Conservation (phyloP, 2,113 vertebrate species). For the Nycticebus coucang region DNA sequence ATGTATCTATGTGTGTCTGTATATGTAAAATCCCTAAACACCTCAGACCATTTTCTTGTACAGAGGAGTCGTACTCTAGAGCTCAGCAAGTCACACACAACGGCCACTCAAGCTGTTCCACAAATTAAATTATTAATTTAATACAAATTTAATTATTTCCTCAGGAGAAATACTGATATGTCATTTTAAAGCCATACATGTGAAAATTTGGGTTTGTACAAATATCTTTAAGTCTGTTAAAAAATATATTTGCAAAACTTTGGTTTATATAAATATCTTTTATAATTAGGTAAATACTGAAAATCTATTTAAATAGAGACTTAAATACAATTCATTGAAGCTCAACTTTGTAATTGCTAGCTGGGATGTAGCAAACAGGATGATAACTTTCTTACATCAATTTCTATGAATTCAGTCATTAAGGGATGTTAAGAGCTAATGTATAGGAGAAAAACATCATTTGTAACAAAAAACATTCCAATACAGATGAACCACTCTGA, state of each 20-base stretch:
- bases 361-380: neutral
- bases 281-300: slow-evolving; percentile 27
- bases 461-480: slow-evolving; percentile 39
- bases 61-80: neutral
- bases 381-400: slow-evolving; percentile 36
- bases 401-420: slow-evolving; percentile 5
- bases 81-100: neutral
- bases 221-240: neutral
- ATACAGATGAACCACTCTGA: neutral
- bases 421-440: slow-evolving; percentile 8
- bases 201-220: neutral
- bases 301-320: slow-evolving; percentile 8
- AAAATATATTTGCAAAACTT: neutral
- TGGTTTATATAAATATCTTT: neutral
- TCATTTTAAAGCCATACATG: neutral
- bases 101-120: neutral
- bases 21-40: neutral
- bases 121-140: neutral
- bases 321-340: slow-evolving; percentile 21
- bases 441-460: neutral
- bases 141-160: neutral
- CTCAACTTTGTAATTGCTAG: neutral
- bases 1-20: neutral
- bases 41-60: neutral
- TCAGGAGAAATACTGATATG: neutral